Evolutionary conservation across 2,888 invertebrate species (phyloP), one percentile per base, ranked within the genome.

Genomic region (Microctonus brassicae): DNA sequence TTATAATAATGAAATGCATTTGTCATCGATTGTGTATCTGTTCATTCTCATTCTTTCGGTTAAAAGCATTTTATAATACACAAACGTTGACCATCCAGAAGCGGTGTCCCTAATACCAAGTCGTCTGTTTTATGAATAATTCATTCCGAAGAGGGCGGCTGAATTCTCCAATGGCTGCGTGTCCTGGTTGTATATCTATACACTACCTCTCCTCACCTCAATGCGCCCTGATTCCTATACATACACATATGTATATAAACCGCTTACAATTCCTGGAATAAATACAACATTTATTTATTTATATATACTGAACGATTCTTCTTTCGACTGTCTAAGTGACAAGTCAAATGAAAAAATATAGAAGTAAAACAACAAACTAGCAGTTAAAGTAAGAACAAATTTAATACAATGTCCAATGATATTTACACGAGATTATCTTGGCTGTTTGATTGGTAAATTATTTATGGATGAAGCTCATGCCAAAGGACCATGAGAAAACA

Each of bases 91-190:
- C 55, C 33, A 70, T 33, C n/a, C 57, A 64, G 57, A 70, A 70
- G 42, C 58, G 36, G 29, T 63, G 55, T n/a, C 20, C 55, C 57
- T 36, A 39, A 62, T 52, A 24, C 55, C 33, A 62, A 58, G 20
- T 57, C 64, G 24, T 36, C 24, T 76, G 71, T 75, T 77, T 70
- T 73, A 82, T 82, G 82, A 82, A 82, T 82, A 80, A 82, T 80
- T 78, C 80, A 82, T 80, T 72, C 42, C 74, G 17, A 76, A 70
- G 75, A 76, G 79, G 74, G 72, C 64, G 70, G 70, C 24, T 57
- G 63, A 70, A 70, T 70, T 70, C 70, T 33, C 34, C 47, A 33
- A 64, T 34, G 29, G 55, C 65, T 55, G 65, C 47, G 47, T 47
- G 47, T 47, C 53, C 65, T 65, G 53, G n/a, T 65, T n/a, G n/a